Base-by-base conservation (phyloP, 2,113 vertebrate species). In the Asarcornis scutulata region DNA sequence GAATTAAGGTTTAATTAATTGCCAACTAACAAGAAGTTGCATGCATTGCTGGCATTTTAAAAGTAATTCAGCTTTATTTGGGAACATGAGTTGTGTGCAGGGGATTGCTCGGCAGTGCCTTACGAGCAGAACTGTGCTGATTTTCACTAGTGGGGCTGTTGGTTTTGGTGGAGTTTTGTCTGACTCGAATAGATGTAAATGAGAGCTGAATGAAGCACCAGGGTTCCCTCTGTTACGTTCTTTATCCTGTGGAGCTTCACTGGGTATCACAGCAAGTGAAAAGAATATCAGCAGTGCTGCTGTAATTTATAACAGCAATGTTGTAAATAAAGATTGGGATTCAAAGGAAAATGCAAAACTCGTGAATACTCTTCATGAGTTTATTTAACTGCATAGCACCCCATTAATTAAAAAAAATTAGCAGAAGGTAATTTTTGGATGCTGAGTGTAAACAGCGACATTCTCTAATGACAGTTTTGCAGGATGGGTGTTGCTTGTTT, bases 341-440 rank as follows among this genome's bases (percentile, higher is more conserved):
- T 34, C 32, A 62, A 86, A 88, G 88, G 68, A 81, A 91, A 95
- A 93, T 62, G 79, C 64, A 66, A 21, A 75, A 89, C n/a, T 75
- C 64, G 25, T 59, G 72, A 92, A 67, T 80, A 36, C 60, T 79
- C 66, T 92, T 91, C 46, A 15, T 92, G 89, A 58, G 88, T 89
- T 95, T 93, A 77, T 96, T 95, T 93, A 91, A 93, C 89, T 95
- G 88, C 74, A 44, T 83, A 93, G 84, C 80, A 90, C 86, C 93
- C 94, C 91, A 90, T 92, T 93, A 95, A 95, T 97, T 88, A 95
- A 93, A 96, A 90, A 40, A 95, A 93, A 83, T 25, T 95, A 89
- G 84, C 95, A 93, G 96, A 93, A 96, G 89, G 93, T 92, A 71
- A 84, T 92, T 92, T 88, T 93, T 64, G 66, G 83, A 94, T 83